phyloP scores from a whole-genome alignment of 1,140 invertebrate species.

The Hyphantria cunea region DNA sequence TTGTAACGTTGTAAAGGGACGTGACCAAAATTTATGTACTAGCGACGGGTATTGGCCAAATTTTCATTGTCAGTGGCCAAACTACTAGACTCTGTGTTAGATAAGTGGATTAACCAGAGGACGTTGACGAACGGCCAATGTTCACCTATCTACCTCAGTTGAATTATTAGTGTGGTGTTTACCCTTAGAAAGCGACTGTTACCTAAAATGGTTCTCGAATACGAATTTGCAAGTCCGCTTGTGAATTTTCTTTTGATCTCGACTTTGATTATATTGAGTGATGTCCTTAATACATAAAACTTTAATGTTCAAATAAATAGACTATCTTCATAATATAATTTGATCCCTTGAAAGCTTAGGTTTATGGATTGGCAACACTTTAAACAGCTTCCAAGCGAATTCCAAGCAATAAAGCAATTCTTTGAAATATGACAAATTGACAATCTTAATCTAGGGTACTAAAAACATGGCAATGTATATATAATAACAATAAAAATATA shows the following conservation, averaged over 20 bases:
- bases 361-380: too few relatives aligned
- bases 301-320: background rate
- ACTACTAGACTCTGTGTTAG: conserved; percentile 18
- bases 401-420: too few relatives aligned
- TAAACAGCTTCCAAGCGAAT: too few relatives aligned
- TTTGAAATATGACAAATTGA: too few relatives aligned
- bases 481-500: too few relatives aligned
- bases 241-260: conserved; percentile 26
- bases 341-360: too few relatives aligned
- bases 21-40: conserved; percentile 33
- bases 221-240: conserved; percentile 24
- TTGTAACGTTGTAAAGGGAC: conserved; percentile 21
- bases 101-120: conserved; percentile 38
- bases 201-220: conserved; percentile 13
- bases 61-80: conserved; percentile 35
- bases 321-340: background rate
- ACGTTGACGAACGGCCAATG: conserved; percentile 35
- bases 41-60: conserved; percentile 26
- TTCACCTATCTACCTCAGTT: conserved; percentile 14
- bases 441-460: too few relatives aligned
- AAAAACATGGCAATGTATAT: too few relatives aligned
- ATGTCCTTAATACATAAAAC: conserved; percentile 1
- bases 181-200: conserved; percentile 23
- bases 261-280: conserved; percentile 4
- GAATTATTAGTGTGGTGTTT: conserved; percentile 27